Conservation (phyloP, 1,140 invertebrate species). For the Procambarus virginalis region DNA sequence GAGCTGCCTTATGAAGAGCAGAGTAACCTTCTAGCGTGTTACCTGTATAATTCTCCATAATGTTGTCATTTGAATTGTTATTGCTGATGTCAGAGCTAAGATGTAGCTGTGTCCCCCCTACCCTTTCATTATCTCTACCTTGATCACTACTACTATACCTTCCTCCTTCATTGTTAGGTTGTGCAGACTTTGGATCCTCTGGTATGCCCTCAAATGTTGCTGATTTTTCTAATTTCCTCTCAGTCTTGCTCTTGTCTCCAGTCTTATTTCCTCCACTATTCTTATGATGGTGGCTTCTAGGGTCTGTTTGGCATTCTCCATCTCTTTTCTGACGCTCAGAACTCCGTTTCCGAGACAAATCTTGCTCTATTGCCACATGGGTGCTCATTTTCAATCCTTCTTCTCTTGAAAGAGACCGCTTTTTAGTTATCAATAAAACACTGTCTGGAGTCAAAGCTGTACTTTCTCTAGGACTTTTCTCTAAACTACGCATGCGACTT, state of each 20-base stretch:
- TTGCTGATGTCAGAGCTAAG: slow-evolving; percentile 54
- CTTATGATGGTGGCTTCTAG: slow-evolving; percentile 59
- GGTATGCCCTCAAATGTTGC: slow-evolving; percentile 70
- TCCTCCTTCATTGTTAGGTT: slow-evolving; percentile 37
- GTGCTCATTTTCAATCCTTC: slow-evolving; percentile 47
- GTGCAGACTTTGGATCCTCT: slow-evolving; percentile 49
- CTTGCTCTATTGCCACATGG: slow-evolving; percentile 36
- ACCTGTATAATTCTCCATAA: slow-evolving; percentile 49
- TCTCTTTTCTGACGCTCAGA: slow-evolving; percentile 59
- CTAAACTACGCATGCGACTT: slow-evolving; percentile 67
- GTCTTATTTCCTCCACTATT: background rate
- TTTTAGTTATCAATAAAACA: slow-evolving; percentile 63
- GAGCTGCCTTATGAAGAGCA: slow-evolving; percentile 66
- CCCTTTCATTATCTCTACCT: slow-evolving; percentile 48
- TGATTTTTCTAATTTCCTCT: slow-evolving; percentile 72
- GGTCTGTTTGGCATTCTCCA: slow-evolving; percentile 63
- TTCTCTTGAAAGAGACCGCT: slow-evolving; percentile 69
- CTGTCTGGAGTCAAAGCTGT: slow-evolving; percentile 64
- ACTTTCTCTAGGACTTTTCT: slow-evolving; percentile 67
- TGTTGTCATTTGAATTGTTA: slow-evolving; percentile 47
- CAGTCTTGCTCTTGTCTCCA: slow-evolving; percentile 70
- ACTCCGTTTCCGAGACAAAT: slow-evolving; percentile 43
- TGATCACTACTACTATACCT: slow-evolving; percentile 58
- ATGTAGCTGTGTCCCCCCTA: slow-evolving; percentile 53
- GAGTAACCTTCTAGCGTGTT: slow-evolving; percentile 69